Base-by-base conservation (phyloP, 2,888 invertebrate species). In the Napeogenes sylphis region DNA sequence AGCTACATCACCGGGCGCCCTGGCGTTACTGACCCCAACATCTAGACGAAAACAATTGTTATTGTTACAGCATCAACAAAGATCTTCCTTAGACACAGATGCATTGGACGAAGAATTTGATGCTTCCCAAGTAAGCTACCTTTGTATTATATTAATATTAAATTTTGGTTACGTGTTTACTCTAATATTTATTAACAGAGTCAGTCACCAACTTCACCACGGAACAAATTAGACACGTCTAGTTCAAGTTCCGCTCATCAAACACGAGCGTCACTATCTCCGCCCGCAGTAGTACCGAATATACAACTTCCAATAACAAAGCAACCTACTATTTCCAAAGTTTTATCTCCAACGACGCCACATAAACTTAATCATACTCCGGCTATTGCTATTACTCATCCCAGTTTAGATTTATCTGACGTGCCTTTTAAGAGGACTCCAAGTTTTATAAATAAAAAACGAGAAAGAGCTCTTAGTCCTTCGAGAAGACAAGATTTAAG, bases 21-120 rank as follows among this genome's bases (percentile, higher is more conserved):
- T 93, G 58, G 92, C 92, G 46, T 81, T 95, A 59, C 79, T 96
- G 42, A 96, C 96, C 30, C 96, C 96, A 0, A 95, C 95, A 6
- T 94, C 96, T 1, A 92, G 94, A 75, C 91, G 96, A 72, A 94
- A 95, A 84, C 95, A 95, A 76, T 89, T 95, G 45, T 86, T 96
- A 46, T 83, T 96, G 72, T 84, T 96, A 59, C 96, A 96, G 79
- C 96, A 96, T 80, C 96, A 96, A 78, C 96, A 96, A 82, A 90
- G 96, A 69, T 96, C 96, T 63, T 96, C 96, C 13, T 93, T 96
- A 84, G 96, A 96, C 77, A 96, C 96, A 1, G 96, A 96, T 77
- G 95, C 93, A 30, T 87, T 96, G 63, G 95, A 95, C 70, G 94
- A 94, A 75, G 94, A 94, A 81, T 92, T 93, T 73, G 92, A 92